These are phyloP conservation scores for Forpus xanthops DNA, from an alignment of 2,797 vertebrate genomes.

Conservation along the genomic window DNA sequence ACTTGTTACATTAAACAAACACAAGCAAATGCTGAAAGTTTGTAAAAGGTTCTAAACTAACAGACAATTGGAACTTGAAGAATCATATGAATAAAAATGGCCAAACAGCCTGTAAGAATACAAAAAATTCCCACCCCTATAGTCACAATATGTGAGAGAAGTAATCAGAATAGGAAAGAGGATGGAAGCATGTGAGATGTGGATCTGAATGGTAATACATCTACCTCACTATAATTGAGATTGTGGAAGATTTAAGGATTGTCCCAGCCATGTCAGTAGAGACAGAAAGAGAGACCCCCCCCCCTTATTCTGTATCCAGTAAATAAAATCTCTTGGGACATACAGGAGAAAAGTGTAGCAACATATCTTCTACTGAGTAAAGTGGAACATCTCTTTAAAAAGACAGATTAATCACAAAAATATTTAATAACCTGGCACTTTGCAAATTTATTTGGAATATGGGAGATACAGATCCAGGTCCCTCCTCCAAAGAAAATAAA, in stretches of 20 bases:
- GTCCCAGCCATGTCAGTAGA: not conserved
- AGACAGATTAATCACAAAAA: not conserved
- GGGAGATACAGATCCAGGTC: not conserved
- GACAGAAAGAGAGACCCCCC: not conserved
- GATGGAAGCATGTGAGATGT: not conserved
- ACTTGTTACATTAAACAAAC: constrained; percentile 42
- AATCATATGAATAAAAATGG: not conserved
- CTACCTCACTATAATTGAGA: not conserved
- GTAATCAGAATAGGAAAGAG: not conserved
- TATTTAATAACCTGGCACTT: not conserved
- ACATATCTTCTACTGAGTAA: not conserved
- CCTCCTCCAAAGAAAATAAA: not conserved
- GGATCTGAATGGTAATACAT: not conserved
- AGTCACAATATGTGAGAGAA: not conserved
- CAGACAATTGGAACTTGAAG: not conserved
- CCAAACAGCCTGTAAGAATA: not conserved
- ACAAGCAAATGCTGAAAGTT: not conserved
- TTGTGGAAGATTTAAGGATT: not conserved
- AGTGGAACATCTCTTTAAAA: not conserved
- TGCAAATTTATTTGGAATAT: not conserved
- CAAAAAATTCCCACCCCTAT: not conserved
- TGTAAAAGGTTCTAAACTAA: not conserved
- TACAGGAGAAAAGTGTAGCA: not conserved
- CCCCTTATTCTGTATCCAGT: not conserved
- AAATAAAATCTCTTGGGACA: not conserved